Evolutionary conservation across 92 coral and sea anemone genomes (phyloP), one percentile per base, ranked within the genome.

Genomic region (Phenganax subtilis): DNA sequence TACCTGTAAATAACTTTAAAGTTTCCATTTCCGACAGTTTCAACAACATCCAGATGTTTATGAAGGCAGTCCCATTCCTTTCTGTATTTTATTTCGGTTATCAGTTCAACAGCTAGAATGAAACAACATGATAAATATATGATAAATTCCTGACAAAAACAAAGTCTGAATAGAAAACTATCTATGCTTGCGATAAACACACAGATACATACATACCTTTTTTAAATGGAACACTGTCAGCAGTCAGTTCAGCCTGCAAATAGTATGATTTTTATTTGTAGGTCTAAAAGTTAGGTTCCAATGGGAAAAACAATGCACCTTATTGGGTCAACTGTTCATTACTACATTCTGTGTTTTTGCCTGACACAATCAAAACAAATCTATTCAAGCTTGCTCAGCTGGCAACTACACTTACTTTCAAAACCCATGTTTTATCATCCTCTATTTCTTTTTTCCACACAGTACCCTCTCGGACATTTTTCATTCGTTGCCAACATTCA

Each of bases 1-100:
- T 90, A 96, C 99, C 90, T 90, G 90, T 90, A 96, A 16, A 92
- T 84, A 28, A 96, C 97, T 92, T 92, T 92, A 71, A 96, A 96
- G 82, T 96, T 86, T 11, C 97, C 97, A 72, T 68, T 29, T 76
- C 97, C 97, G 59, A 90, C 89, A 57, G 88, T 81, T 72, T 96
- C 99, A 25, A 96, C 82, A 55, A 96, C 93, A 84, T 96, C 97
- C 12, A 96, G 88, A 71, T 84, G 89, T 12, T 86, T 84, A 73
- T 86, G 90, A 15, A 97, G 91, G 69, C 91, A 90, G 90, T 96
- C 99, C 99, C 99, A 96, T 68, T 90, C 90, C 66, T 85, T 89
- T 70, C 99, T 90, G 51, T 80, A 69, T 69, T 85, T 86, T 89
- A 97, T 89, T 86, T 96, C 91, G 52, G 92, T 90, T 71, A 96